Conservation (phyloP, 2,888 invertebrate genomes). For the Melinaea menophilus region DNA sequence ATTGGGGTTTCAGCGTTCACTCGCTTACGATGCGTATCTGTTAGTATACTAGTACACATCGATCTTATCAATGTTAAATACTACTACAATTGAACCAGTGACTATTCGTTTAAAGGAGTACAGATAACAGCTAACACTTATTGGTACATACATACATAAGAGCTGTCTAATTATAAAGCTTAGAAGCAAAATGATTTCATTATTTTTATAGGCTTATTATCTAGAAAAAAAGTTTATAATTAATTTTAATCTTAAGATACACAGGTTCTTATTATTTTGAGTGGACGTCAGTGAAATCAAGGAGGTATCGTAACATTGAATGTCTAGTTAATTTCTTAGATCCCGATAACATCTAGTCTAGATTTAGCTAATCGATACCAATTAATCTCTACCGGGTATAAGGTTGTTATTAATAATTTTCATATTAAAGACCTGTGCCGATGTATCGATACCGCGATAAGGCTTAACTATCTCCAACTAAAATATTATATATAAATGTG, state of each 20-base stretch:
- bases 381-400: slow-evolving; percentile 49
- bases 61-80: too few relatives aligned
- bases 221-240: too few relatives aligned
- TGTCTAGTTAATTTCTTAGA: slow-evolving; percentile 19
- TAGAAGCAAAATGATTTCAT: too few relatives aligned
- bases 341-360: slow-evolving; percentile 38
- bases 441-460: neutral
- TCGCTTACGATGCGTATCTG: too few relatives aligned
- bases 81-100: too few relatives aligned
- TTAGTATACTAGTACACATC: too few relatives aligned
- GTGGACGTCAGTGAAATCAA: slow-evolving; percentile 6
- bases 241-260: neutral
- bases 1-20: too few relatives aligned
- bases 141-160: too few relatives aligned
- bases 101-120: too few relatives aligned
- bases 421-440: slow-evolving; percentile 8
- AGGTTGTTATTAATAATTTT: slow-evolving; percentile 22
- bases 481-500: neutral
- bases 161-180: too few relatives aligned
- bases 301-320: slow-evolving; percentile 15
- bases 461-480: neutral
- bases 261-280: neutral
- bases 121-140: too few relatives aligned
- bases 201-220: too few relatives aligned
- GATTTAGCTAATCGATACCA: slow-evolving; percentile 54